A percentile compares a stretch with the other conserved stretches of the same genome.
Conservation (phyloP, 2,888 invertebrate species). For the Coleophora flavipennella region DNA sequence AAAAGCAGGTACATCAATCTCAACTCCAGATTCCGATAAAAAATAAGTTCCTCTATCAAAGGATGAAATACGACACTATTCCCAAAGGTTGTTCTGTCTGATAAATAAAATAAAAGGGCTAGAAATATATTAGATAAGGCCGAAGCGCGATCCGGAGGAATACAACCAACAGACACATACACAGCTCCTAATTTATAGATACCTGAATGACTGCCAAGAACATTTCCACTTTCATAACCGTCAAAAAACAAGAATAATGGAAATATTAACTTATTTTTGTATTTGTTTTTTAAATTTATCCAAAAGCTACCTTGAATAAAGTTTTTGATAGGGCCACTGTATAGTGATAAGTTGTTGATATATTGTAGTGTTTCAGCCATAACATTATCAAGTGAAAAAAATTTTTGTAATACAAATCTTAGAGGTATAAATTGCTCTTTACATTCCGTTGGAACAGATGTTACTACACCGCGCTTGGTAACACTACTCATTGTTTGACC, state of each 20-base stretch:
- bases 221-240: constrained; percentile 13
- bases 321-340: background rate
- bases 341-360: too few species aligned
- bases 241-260: constrained; percentile 13
- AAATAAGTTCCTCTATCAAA: constrained; percentile 11
- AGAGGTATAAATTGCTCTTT: background rate
- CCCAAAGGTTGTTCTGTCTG: constrained; percentile 11
- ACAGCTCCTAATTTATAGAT: constrained; percentile 15
- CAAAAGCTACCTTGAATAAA: constrained; percentile 4
- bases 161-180: constrained; percentile 13
- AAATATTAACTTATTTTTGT: constrained; percentile 3
- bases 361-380: constrained; percentile 2
- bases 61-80: constrained; percentile 11
- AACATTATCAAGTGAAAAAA: background rate
- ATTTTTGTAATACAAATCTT: background rate
- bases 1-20: constrained; percentile 2
- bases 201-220: constrained; percentile 11
- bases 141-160: constrained; percentile 10
- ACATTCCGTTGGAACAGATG: background rate
- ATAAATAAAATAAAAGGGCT: constrained; percentile 10
- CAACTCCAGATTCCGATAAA: constrained; percentile 3
- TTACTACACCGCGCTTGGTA: background rate
- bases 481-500: constrained; percentile 1
- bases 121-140: constrained; percentile 13
- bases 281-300: background rate